phyloP scores from a whole-genome alignment of 2,888 invertebrate species.

The Himalopsyche anomala region DNA sequence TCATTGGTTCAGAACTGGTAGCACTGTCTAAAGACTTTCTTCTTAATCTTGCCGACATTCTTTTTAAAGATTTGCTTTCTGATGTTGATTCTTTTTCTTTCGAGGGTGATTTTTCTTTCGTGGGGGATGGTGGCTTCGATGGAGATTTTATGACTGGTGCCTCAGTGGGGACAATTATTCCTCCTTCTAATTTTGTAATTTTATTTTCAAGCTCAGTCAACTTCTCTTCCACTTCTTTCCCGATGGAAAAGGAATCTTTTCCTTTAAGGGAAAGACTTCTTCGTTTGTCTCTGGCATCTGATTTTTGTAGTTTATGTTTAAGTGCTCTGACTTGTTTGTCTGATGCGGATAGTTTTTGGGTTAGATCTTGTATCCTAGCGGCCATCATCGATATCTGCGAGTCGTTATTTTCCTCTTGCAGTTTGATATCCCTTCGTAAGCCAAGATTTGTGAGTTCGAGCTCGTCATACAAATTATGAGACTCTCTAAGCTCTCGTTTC shows the following conservation, averaged over 20 bases:
- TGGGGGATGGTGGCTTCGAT: slow-evolving; percentile 76
- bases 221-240: slow-evolving; percentile 91
- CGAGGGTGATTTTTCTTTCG: slow-evolving; percentile 77
- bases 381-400: slow-evolving; percentile 89
- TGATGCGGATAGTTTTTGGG: slow-evolving; percentile 86
- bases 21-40: slow-evolving; percentile 88
- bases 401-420: slow-evolving; percentile 80
- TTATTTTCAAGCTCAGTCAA: slow-evolving; percentile 88
- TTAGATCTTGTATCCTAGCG: slow-evolving; percentile 89
- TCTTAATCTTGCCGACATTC: slow-evolving; percentile 78
- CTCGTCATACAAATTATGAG: slow-evolving; percentile 87
- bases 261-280: slow-evolving; percentile 90
- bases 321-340: slow-evolving; percentile 88
- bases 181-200: slow-evolving; percentile 81
- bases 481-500: slow-evolving; percentile 87
- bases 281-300: slow-evolving; percentile 86
- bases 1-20: slow-evolving; percentile 87
- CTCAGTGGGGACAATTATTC: slow-evolving; percentile 71
- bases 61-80: slow-evolving; percentile 76
- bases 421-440: slow-evolving; percentile 83
- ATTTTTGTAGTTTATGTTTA: slow-evolving; percentile 87
- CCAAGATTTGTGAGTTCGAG: slow-evolving; percentile 87
- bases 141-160: slow-evolving; percentile 74
- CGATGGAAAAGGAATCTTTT: slow-evolving; percentile 86
- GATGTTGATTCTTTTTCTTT: slow-evolving; percentile 70